Evolutionary conservation across 2,888 invertebrate genomes (phyloP), one percentile per base, ranked within the genome.

Genomic region (Smittia sp.): DNA sequence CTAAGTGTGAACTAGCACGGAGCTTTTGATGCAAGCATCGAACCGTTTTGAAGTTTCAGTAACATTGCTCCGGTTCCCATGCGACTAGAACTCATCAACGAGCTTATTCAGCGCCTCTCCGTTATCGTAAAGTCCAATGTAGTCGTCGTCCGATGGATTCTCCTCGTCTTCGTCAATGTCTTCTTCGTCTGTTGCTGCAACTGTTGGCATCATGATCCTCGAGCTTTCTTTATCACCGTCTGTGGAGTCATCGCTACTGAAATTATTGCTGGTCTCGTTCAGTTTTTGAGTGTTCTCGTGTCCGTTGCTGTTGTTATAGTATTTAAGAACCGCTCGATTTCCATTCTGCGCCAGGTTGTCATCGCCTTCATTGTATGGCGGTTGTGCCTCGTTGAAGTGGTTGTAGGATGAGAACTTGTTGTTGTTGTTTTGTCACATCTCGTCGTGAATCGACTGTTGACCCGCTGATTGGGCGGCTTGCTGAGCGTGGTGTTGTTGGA

Each of bases 111-210:
- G 62, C 32, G 72, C 72, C 32, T 72, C 72, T n/a, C 72, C 72
- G n/a, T 72, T 72, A 39, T 72, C 72, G 38, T 72, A 72, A 15
- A 72, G 22, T 72, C 72, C 72, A 72, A 72, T 72, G 24, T 72
- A 72, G 62, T 76, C 32, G 68, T 67, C 32, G 73, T 65, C 22
- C 67, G 75, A 54, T 65, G 76, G 38, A 74, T 74, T 74, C 38
- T 75, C 75, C 3, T 75, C 75, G 32, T 75, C 75, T 32, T 75
- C 75, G 27, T 66, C 70, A 22, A 41, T 52, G 39, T 72, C 65
- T 18, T 70, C 74, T 41, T 72, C 74, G 39, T 75, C 74, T 11
- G n/a, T 52, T 2, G 58, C 38, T 18, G 58, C 72, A 32, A 62
- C 38, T 13, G 25, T 63, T 15, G 72, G 72, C 72, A 72, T 72